Percentiles rank a stretch among this genome's conserved stretches.
phyloP scores from a whole-genome alignment of 92 coral and sea anemone genomes.

The Epizoanthus illoricatus region DNA sequence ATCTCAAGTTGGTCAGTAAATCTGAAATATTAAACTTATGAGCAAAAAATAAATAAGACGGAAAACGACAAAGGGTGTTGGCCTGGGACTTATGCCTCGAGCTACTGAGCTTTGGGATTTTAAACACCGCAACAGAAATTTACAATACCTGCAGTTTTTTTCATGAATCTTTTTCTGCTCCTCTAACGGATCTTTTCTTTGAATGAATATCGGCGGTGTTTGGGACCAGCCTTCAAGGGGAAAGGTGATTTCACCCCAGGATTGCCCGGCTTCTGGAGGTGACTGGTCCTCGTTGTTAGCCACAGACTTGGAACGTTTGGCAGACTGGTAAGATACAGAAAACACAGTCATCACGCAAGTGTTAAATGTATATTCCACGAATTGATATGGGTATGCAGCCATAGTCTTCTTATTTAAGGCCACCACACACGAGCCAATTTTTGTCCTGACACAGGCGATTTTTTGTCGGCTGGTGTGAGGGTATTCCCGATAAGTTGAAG shows the following conservation, averaged over 20 bases:
- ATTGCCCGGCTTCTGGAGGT: slow-evolving; percentile 46
- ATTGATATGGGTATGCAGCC: too few relatives aligned
- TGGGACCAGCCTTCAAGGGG: slow-evolving; percentile 63
- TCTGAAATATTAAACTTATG: too few relatives aligned
- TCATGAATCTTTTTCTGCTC: slow-evolving; percentile 81
- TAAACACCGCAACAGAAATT: neutral
- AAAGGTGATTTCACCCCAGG: slow-evolving; percentile 78
- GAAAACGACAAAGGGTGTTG: too few relatives aligned
- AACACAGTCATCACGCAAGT: neutral
- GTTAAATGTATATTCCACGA: neutral
- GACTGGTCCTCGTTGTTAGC: slow-evolving; percentile 47
- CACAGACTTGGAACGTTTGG: slow-evolving; percentile 78
- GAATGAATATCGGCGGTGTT: slow-evolving; percentile 89
- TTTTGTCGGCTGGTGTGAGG: too few relatives aligned
- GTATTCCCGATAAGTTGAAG: too few relatives aligned
- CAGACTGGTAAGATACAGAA: slow-evolving; percentile 27
- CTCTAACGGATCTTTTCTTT: slow-evolving; percentile 74
- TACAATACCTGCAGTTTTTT: slow-evolving; percentile 71
- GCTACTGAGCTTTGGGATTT: too few relatives aligned
- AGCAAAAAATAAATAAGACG: too few relatives aligned
- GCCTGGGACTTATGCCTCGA: too few relatives aligned
- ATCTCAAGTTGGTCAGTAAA: too few relatives aligned
- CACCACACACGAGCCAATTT: too few relatives aligned
- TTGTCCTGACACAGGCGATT: too few relatives aligned
- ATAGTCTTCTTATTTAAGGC: neutral